Evolutionary conservation across 2,888 invertebrate genomes (phyloP).

Genomic region (Lasioglossum oenotherae): DNA sequence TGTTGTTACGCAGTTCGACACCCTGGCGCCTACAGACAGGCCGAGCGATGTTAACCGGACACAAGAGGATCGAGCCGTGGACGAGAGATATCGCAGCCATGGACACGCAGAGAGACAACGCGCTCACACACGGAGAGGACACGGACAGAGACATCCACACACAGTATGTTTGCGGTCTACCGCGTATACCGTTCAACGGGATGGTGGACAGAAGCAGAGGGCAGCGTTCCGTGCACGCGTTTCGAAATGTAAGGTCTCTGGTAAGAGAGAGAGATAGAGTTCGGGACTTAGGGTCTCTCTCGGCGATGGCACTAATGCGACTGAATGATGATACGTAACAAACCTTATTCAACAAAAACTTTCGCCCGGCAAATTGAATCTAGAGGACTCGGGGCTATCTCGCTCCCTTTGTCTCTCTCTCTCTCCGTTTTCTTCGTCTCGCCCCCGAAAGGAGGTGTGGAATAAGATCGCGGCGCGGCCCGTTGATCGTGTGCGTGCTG

Average conservation of each 20-base stretch:
- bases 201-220: not conserved
- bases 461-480: conserved; percentile 67
- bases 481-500: conserved; percentile 61
- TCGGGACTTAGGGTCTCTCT: conserved; percentile 1
- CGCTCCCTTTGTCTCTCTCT: not conserved
- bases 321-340: conserved; percentile 76
- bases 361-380: conserved; percentile 79
- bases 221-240: not conserved
- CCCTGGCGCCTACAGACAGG: conserved; percentile 58
- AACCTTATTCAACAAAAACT: conserved; percentile 77
- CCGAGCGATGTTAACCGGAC: conserved; percentile 27
- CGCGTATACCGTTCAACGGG: conserved; percentile 30
- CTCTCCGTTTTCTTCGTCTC: conserved; percentile 13
- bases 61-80: conserved; percentile 24
- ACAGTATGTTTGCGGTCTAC: conserved; percentile 49
- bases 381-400: conserved; percentile 51
- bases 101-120: not conserved
- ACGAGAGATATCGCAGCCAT: conserved; percentile 28
- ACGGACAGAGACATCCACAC: not conserved
- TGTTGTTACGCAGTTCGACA: conserved; percentile 62
- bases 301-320: conserved; percentile 69
- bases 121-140: not conserved
- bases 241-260: conserved; percentile 14
- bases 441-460: conserved; percentile 63
- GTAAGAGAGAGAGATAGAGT: too few relatives aligned